Evolutionary conservation across 2,888 invertebrate genomes (phyloP), one percentile per base, ranked within the genome.

Genomic region (Cerceris rybyensis): DNA sequence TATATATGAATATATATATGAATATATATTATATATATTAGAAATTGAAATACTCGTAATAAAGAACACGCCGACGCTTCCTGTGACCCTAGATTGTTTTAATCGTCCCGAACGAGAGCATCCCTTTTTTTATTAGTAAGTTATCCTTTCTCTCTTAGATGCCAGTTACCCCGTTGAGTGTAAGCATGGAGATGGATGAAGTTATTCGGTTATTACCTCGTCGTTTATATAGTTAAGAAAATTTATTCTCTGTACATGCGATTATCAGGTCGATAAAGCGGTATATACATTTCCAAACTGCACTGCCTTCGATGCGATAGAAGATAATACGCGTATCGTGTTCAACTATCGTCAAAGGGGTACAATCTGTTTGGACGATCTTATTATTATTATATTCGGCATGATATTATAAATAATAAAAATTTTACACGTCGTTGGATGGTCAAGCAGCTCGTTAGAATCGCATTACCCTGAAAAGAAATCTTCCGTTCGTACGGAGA

Each of bases 21-120:
- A 86, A 89, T 89, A 91, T 89, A 91, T 90, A 89, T 89, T 90
- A 90, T 90, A 28, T 28, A 90, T 91, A 91, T 91, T 91, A 91
- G 90, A 91, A 90, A 91, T 89, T 91, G 89, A 91, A 90, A 90
- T 91, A 91, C 87, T 91, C 91, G 88, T 91, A 91, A 91, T 91
- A 91, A 91, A 91, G 88, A 91, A 82, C 88, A 91, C 88, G 89
- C 91, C 90, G 90, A 91, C 89, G 91, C 91, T 92, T 85, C 80
- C 80, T 81, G 81, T 79, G 83, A 85, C 65, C 61, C 69, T 76
- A 43, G 76, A 61, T 57, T 80, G 50, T 76, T 80, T 75, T 67
- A 72, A 74, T 73, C 58, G 46, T 39, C 65, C 67, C 64, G n/a
- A 16, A 14, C 39, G 7, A 50, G 11, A 43, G 7, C 46, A 55